Evolutionary conservation across 1,140 invertebrate genomes (phyloP).

Genomic region (Bombus consobrinus): DNA sequence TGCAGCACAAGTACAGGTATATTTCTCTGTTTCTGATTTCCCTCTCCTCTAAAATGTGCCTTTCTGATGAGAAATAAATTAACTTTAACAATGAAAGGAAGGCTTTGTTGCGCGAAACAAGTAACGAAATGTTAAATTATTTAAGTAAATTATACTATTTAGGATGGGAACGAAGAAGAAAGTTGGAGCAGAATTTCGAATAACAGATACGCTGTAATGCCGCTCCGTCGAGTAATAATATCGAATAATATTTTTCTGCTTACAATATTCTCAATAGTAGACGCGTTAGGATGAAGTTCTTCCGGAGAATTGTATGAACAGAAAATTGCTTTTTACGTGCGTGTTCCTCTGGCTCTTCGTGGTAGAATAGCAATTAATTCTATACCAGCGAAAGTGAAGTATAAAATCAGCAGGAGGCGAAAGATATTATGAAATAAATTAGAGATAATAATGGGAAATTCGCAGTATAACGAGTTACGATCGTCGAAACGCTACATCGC

Average conservation of each 20-base stretch:
- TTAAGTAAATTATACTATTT: not conserved
- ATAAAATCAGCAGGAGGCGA: conserved; percentile 39
- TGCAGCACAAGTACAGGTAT: not conserved
- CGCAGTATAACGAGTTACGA: conserved; percentile 36
- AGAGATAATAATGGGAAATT: conserved; percentile 57
- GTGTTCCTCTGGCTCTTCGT: not conserved
- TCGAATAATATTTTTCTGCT: not conserved
- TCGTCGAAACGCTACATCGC: conserved; percentile 4
- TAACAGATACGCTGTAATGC: not conserved
- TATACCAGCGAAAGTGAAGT: conserved; percentile 49
- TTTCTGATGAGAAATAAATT: conserved; percentile 12
- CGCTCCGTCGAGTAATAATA: not conserved
- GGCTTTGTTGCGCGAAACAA: not conserved
- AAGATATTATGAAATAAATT: conserved; percentile 65
- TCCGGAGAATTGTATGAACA: not conserved
- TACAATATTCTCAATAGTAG: not conserved
- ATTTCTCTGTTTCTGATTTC: conserved; percentile 41
- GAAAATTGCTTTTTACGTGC: conserved; percentile 28
- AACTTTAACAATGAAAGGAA: conserved; percentile 1
- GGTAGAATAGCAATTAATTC: conserved; percentile 51
- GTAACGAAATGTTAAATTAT: conserved; percentile 15
- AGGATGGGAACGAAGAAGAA: not conserved
- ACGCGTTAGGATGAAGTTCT: not conserved
- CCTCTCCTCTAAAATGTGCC: not conserved
- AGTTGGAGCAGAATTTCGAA: not conserved